Conservation (phyloP, 2,113 vertebrate species). For the Lethenteron reissneri region DNA sequence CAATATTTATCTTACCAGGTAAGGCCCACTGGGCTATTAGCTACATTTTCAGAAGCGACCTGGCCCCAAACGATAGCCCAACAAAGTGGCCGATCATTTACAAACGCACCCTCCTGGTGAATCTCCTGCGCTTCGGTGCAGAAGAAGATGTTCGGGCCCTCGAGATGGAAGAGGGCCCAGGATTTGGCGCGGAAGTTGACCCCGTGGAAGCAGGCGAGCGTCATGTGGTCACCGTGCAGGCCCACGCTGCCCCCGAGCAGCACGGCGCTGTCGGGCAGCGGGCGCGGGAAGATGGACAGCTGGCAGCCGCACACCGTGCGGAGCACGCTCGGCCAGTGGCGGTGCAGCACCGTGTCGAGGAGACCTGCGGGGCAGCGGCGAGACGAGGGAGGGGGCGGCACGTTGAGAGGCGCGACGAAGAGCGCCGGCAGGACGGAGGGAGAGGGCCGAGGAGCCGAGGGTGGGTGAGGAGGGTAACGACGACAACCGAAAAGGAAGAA, state of each 20-base stretch:
- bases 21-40: too few relatives aligned
- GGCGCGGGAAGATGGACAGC: slow-evolving; percentile 86
- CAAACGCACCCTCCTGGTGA: slow-evolving; percentile 64
- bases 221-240: slow-evolving; percentile 93
- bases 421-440: too few relatives aligned
- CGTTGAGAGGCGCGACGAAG: too few relatives aligned
- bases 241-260: slow-evolving; percentile 94
- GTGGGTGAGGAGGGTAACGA: too few relatives aligned
- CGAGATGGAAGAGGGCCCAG: slow-evolving; percentile 87
- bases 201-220: slow-evolving; percentile 83
- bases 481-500: not conserved
- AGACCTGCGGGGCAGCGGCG: not conserved
- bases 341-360: slow-evolving; percentile 66
- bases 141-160: slow-evolving; percentile 95
- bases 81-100: not conserved
- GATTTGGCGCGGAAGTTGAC: slow-evolving; percentile 96
- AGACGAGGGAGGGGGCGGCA: too few relatives aligned
- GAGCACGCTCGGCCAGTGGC: slow-evolving; percentile 83
- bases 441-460: too few relatives aligned
- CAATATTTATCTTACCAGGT: too few relatives aligned
- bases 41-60: too few relatives aligned
- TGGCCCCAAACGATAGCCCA: too few relatives aligned
- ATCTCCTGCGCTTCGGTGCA: slow-evolving; percentile 98
- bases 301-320: slow-evolving; percentile 79
- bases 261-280: slow-evolving; percentile 72